These are phyloP conservation scores for Agrotis segetum DNA, from an alignment of 2,888 invertebrate species.

Conservation along the genomic window DNA sequence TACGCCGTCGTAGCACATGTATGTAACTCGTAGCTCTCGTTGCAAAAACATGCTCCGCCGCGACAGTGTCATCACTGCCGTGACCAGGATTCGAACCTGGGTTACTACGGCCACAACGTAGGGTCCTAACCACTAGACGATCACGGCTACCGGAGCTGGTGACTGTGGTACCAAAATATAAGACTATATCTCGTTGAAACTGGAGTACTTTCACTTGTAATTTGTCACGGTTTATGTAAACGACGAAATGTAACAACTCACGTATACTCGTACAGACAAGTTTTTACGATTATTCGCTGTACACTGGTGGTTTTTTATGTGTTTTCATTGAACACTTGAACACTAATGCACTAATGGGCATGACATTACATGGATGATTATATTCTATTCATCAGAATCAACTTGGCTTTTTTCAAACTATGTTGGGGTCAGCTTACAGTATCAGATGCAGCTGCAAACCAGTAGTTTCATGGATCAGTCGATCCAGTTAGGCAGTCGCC, in stretches of 20 bases:
- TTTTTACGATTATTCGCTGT: not conserved
- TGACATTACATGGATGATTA: too few relatives aligned
- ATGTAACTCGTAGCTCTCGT: slow-evolving; percentile 3
- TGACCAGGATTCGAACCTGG: slow-evolving; percentile 93
- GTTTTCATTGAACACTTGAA: not conserved
- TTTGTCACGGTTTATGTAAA: slow-evolving; percentile 19
- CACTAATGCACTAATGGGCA: not conserved
- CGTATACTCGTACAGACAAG: too few relatives aligned
- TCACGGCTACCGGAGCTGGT: slow-evolving; percentile 72
- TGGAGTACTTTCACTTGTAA: slow-evolving; percentile 36
- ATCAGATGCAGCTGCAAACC: too few relatives aligned
- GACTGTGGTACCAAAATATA: slow-evolving; percentile 15
- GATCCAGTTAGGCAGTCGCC: too few relatives aligned
- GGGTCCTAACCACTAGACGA: slow-evolving; percentile 93
- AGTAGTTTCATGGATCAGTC: too few relatives aligned
- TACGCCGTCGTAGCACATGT: slow-evolving; percentile 19
- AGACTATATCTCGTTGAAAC: slow-evolving; percentile 23
- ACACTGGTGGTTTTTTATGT: not conserved
- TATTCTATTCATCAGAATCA: too few relatives aligned
- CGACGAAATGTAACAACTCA: not conserved
- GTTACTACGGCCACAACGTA: slow-evolving; percentile 95
- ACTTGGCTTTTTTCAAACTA: too few relatives aligned
- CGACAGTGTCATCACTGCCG: slow-evolving; percentile 74
- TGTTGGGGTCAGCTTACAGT: too few relatives aligned
- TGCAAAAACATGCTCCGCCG: slow-evolving; percentile 51